These are phyloP conservation scores for Paramormyrops kingsleyae DNA, from an alignment of 2,113 vertebrate species.

Conservation along the genomic window DNA sequence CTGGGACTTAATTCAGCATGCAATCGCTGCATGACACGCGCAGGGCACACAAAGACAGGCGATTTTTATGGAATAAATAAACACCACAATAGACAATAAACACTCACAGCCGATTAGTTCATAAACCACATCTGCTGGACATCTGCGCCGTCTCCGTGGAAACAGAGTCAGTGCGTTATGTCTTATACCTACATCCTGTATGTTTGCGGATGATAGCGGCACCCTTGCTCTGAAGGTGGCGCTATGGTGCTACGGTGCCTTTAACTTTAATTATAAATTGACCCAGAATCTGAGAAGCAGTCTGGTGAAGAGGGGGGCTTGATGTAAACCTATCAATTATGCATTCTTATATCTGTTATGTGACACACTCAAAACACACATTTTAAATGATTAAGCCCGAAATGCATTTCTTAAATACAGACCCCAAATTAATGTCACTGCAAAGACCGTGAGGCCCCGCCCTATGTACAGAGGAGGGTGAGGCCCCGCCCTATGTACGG, in stretches of 20 bases:
- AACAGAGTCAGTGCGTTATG: not conserved
- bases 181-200: not conserved
- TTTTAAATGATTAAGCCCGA: conserved; percentile 11
- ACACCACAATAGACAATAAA: not conserved
- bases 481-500: too few relatives aligned
- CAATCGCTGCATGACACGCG: not conserved
- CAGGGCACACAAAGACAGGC: not conserved
- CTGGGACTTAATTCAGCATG: conserved; percentile 9
- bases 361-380: conserved; percentile 18
- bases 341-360: conserved; percentile 1
- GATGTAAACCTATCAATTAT: conserved; percentile 13
- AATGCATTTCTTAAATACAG: not conserved
- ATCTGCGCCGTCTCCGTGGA: conserved; percentile 1
- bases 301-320: conserved; percentile 12
- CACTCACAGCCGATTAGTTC: not conserved
- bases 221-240: not conserved
- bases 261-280: conserved; percentile 16
- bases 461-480: not conserved
- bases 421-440: not conserved
- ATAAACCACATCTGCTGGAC: conserved; percentile 1
- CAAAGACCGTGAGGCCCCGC: too few relatives aligned
- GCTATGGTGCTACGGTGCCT: not conserved
- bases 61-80: conserved; percentile 13
- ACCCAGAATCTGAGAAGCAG: not conserved
- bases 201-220: not conserved